These are phyloP conservation scores for Peromyscus leucopus DNA, from an alignment of 2,113 vertebrate genomes.

Conservation along the genomic window DNA sequence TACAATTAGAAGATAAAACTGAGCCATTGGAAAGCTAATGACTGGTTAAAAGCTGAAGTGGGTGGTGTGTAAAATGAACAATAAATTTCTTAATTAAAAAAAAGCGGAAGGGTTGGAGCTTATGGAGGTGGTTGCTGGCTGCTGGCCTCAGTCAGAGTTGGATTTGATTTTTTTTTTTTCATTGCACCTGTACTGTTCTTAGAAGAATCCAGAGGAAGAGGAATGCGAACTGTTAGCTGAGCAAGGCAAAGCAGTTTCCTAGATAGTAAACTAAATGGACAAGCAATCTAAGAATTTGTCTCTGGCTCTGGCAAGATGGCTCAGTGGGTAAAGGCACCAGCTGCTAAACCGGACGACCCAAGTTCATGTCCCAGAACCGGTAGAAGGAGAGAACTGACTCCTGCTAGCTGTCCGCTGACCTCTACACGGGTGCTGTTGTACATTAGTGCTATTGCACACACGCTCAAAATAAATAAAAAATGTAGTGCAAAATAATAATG, in stretches of 20 bases:
- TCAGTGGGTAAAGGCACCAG: neutral
- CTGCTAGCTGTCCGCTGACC: neutral
- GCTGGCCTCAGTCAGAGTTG: neutral
- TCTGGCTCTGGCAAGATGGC: neutral
- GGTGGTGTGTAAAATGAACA: no score
- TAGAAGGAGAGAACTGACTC: no score
- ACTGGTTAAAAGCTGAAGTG: neutral
- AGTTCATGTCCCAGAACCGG: neutral
- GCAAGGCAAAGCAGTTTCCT: neutral
- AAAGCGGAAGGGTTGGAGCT: slow-evolving; percentile 19
- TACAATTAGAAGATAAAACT: slow-evolving; percentile 38
- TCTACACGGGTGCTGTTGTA: no score
- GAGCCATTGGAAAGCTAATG: neutral
- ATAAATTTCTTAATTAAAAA: no score
- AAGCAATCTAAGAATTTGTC: slow-evolving; percentile 28
- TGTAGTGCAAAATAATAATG: neutral
- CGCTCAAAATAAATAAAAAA: neutral
- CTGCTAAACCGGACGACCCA: neutral
- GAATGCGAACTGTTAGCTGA: neutral
- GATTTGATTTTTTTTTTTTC: neutral
- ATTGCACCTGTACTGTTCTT: neutral
- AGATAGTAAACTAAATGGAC: slow-evolving; percentile 30
- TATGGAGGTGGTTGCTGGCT: neutral
- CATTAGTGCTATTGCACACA: neutral
- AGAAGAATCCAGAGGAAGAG: slow-evolving; percentile 36